phyloP scores from a whole-genome alignment of 2,113 vertebrate genomes.

The Podarcis muralis region DNA sequence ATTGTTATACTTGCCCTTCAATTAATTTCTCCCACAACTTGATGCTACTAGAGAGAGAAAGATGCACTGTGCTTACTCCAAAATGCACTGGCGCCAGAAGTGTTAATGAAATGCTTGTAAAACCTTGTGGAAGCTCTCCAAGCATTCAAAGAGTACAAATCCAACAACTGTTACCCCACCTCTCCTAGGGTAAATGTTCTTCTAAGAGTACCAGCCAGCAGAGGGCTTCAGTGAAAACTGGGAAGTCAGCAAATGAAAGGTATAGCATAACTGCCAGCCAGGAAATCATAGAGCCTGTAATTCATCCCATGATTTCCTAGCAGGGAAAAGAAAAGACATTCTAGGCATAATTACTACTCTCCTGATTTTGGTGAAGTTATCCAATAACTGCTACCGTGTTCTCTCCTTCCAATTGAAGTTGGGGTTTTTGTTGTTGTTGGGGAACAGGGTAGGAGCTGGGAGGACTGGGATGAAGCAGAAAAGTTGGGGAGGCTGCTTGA shows the following conservation, averaged over 20 bases:
- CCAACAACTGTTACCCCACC: background rate
- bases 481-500: background rate
- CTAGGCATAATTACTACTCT: background rate
- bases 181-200: background rate
- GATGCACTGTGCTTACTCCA: background rate
- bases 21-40: background rate
- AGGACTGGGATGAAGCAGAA: background rate
- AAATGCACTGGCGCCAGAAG: background rate
- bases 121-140: background rate
- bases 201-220: background rate
- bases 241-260: background rate
- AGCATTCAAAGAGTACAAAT: background rate
- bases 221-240: background rate
- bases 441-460: background rate
- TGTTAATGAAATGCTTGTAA: background rate
- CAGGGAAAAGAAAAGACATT: no score
- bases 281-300: background rate
- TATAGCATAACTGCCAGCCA: background rate
- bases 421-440: background rate
- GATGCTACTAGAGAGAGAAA: background rate
- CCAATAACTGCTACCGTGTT: background rate
- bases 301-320: background rate
- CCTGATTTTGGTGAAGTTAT: background rate
- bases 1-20: background rate
- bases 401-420: background rate